These are phyloP conservation scores for Diadromus collaris DNA, from an alignment of 2,888 invertebrate genomes.

Conservation along the genomic window DNA sequence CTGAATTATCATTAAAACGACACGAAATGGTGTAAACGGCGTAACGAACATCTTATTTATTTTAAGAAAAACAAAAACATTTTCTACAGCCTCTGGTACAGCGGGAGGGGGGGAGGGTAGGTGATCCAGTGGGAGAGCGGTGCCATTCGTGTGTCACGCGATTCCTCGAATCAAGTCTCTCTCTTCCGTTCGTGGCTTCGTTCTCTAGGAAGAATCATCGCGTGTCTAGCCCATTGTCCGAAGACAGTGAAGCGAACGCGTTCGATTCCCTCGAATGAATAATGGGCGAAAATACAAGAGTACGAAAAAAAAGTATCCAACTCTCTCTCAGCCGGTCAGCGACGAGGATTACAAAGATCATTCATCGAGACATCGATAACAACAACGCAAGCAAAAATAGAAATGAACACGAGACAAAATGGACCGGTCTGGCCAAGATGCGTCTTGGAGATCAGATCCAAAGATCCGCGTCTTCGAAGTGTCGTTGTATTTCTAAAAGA, in stretches of 20 bases:
- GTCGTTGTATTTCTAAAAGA: too few species aligned
- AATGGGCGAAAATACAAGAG: slow-evolving; percentile 14
- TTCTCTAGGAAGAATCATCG: slow-evolving; percentile 20
- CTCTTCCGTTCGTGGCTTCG: background rate
- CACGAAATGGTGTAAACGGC: slow-evolving; percentile 21
- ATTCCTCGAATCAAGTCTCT: slow-evolving; percentile 10
- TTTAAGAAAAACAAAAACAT: background rate
- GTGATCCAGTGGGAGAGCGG: background rate
- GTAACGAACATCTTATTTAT: slow-evolving; percentile 18
- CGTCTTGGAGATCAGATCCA: too few species aligned
- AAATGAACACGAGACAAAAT: background rate
- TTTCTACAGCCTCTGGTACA: too few species aligned
- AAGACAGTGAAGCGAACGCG: background rate
- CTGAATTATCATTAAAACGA: slow-evolving; percentile 23
- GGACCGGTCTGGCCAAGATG: too few species aligned
- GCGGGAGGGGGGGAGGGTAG: too few species aligned
- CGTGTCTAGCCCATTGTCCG: slow-evolving; percentile 24
- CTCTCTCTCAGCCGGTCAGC: slow-evolving; percentile 1
- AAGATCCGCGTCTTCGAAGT: too few species aligned
- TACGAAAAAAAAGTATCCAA: slow-evolving; percentile 12
- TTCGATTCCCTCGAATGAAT: background rate
- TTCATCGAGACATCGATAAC: background rate
- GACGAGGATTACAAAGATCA: slow-evolving; percentile 4
- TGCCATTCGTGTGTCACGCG: slow-evolving; percentile 35
- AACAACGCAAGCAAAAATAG: background rate